Conservation (phyloP, 2,888 invertebrate species). For the Drosophila nr. perissopoda region DNA sequence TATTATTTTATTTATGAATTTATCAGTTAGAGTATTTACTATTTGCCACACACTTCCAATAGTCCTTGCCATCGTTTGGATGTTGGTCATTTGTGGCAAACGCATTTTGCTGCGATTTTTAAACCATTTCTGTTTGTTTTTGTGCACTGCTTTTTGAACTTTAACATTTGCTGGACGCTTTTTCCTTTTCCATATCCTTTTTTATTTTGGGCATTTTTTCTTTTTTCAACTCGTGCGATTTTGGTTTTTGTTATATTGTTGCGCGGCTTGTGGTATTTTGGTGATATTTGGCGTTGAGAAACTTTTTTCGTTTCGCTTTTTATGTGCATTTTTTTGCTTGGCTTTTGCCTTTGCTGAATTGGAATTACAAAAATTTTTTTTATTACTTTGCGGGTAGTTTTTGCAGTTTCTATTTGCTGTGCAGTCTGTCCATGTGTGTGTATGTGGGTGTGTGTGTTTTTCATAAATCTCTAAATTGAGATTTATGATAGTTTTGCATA, state of each 20-base stretch:
- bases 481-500: constrained; percentile 81
- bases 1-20: neutral
- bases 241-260: constrained; percentile 68
- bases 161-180: constrained; percentile 41
- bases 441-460: constrained; percentile 46
- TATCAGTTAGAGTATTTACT: neutral
- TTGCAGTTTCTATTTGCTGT: constrained; percentile 14
- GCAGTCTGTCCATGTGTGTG: constrained; percentile 12
- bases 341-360: constrained; percentile 60
- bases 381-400: constrained; percentile 64
- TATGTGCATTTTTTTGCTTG: constrained; percentile 28
- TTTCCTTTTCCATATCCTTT: constrained; percentile 26
- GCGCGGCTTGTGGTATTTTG: constrained; percentile 71
- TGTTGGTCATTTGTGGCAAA: constrained; percentile 51
- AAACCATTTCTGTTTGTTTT: constrained; percentile 44
- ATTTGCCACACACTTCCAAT: neutral
- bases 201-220: neutral
- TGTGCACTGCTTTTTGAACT: constrained; percentile 53
- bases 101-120: constrained; percentile 57
- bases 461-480: constrained; percentile 82
- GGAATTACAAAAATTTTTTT: constrained; percentile 77
- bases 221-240: constrained; percentile 32
- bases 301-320: constrained; percentile 55
- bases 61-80: constrained; percentile 13
- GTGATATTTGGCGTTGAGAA: constrained; percentile 72